Percentiles rank a stretch among this genome's conserved stretches.
Evolutionary conservation across 2,888 invertebrate species (phyloP).

Genomic region (Chymomyza fuscimana): DNA sequence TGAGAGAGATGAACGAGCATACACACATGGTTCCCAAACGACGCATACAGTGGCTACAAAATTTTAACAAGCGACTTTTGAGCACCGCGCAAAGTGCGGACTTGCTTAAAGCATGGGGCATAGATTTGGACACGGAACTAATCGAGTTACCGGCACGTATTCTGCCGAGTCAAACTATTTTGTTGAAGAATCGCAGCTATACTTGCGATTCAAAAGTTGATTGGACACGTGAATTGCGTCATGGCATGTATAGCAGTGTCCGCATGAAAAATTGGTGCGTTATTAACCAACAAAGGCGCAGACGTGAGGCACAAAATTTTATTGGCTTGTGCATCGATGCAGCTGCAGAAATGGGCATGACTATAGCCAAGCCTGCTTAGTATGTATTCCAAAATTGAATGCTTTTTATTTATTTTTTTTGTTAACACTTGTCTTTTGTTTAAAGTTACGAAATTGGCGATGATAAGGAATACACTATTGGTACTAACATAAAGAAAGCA

Average conservation of each 20-base stretch:
- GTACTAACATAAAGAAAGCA: slow-evolving; percentile 76
- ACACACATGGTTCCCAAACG: slow-evolving; percentile 88
- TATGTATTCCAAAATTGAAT: slow-evolving; percentile 40
- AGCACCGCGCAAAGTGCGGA: slow-evolving; percentile 81
- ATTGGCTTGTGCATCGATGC: slow-evolving; percentile 77
- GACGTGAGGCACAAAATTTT: slow-evolving; percentile 68
- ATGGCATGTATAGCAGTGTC: slow-evolving; percentile 43
- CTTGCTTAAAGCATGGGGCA: slow-evolving; percentile 87
- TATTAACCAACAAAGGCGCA: slow-evolving; percentile 68
- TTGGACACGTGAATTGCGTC: background rate
- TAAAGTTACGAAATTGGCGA: slow-evolving; percentile 80
- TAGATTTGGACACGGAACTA: slow-evolving; percentile 84
- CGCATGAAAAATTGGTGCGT: slow-evolving; percentile 80
- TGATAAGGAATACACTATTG: slow-evolving; percentile 85
- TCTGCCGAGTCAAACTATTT: slow-evolving; percentile 84
- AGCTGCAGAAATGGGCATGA: slow-evolving; percentile 80
- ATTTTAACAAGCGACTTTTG: slow-evolving; percentile 85
- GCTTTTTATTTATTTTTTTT: background rate
- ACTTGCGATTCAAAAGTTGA: background rate
- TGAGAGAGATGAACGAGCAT: slow-evolving; percentile 86
- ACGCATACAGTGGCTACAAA: slow-evolving; percentile 85
- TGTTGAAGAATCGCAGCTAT: slow-evolving; percentile 78
- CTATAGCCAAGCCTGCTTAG: slow-evolving; percentile 76
- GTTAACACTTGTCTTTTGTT: background rate
- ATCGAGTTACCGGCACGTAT: slow-evolving; percentile 85